Evolutionary conservation across 2,113 vertebrate species (phyloP).

Genomic region (Limnothrissa miodon): DNA sequence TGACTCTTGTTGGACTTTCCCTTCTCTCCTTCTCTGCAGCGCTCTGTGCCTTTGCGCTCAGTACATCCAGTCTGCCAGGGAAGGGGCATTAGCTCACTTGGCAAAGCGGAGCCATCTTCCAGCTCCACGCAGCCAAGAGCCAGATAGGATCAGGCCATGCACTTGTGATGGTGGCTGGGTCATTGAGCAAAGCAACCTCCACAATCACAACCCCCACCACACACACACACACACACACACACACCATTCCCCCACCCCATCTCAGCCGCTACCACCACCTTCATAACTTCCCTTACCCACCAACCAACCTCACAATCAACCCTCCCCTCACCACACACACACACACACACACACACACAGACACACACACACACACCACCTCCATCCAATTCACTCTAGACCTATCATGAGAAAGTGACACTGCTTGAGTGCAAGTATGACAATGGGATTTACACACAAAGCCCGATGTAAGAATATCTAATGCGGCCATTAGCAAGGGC

Average conservation of each 20-base stretch:
- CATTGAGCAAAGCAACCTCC: constrained; percentile 36
- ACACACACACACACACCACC: too few relatives aligned
- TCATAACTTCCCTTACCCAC: constrained; percentile 42
- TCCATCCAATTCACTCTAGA: constrained; percentile 60
- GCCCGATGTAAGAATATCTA: constrained; percentile 57
- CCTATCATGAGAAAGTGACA: constrained; percentile 68
- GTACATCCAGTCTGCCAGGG: background rate
- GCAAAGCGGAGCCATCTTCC: background rate
- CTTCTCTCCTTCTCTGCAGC: constrained; percentile 15
- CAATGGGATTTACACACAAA: constrained; percentile 67
- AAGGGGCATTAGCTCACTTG: background rate
- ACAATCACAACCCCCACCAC: too few relatives aligned
- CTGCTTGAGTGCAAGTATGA: constrained; percentile 56
- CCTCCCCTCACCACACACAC: too few relatives aligned
- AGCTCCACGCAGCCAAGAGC: constrained; percentile 15
- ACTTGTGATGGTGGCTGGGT: constrained; percentile 39
- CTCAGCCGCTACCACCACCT: constrained; percentile 37
- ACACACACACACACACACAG: too few relatives aligned
- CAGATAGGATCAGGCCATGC: constrained; percentile 46
- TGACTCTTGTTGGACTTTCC: background rate
- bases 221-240: too few relatives aligned
- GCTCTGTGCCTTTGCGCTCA: constrained; percentile 19
- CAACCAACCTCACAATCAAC: constrained; percentile 29
- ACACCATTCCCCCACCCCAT: constrained; percentile 25
- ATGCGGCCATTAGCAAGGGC: constrained; percentile 59